Evolutionary conservation across 2,797 vertebrate genomes (phyloP).

Genomic region (Melopsittacus undulatus): DNA sequence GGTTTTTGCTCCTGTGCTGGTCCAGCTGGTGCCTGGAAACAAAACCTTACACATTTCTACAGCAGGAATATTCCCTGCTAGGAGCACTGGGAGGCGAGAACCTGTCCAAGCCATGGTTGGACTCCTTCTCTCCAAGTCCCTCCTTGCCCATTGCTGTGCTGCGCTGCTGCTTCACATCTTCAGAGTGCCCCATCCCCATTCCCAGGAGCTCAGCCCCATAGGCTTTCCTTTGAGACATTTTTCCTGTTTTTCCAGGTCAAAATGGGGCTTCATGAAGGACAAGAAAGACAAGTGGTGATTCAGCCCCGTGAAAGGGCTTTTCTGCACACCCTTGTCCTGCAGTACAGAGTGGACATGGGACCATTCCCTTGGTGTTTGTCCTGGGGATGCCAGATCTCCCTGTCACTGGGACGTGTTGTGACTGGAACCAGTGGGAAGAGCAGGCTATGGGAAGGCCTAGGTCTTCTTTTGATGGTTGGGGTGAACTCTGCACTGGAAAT

Average conservation of each 20-base stretch:
- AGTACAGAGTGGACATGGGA: neutral
- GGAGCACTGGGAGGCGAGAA: neutral
- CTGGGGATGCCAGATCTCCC: fast-evolving
- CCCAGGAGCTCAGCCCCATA: neutral
- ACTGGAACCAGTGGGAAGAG: neutral
- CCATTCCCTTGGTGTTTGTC: neutral
- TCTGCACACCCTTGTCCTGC: fast-evolving
- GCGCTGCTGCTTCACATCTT: neutral
- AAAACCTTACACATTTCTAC: neutral
- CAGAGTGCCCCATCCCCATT: neutral
- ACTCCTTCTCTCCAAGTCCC: neutral
- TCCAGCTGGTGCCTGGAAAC: constrained; percentile 46
- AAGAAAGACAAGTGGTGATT: neutral
- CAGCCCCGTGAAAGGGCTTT: neutral
- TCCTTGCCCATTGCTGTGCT: neutral
- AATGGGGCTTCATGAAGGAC: neutral
- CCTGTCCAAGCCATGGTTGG: neutral
- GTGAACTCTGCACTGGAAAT: neutral
- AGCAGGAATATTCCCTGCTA: neutral
- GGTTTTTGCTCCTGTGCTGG: constrained; percentile 33
- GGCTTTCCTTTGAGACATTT: neutral
- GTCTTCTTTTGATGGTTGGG: neutral
- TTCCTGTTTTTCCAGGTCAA: neutral
- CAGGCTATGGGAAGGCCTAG: neutral
- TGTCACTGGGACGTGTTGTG: neutral